A percentile compares a stretch with the other conserved stretches of the same genome.
These are phyloP conservation scores for Pararge aegeria DNA, from an alignment of 1,140 invertebrate genomes.

Conservation along the genomic window DNA sequence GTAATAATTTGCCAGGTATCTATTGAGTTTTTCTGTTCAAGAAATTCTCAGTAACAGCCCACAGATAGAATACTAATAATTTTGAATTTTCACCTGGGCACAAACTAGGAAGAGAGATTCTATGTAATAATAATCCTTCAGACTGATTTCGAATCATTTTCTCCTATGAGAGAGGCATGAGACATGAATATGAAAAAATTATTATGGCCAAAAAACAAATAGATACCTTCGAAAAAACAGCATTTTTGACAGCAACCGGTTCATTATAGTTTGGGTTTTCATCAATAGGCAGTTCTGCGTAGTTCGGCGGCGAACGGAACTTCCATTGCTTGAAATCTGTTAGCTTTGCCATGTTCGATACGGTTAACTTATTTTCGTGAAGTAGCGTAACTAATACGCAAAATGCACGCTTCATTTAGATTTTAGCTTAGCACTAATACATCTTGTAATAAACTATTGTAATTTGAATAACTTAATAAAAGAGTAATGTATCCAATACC, in stretches of 20 bases:
- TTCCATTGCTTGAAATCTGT: conserved; percentile 65
- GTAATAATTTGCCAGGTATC: too few relatives aligned
- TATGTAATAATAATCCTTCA: too few relatives aligned
- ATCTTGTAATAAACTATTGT: not conserved
- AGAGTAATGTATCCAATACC: not conserved
- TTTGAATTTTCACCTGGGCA: too few relatives aligned
- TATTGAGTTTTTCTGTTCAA: too few relatives aligned
- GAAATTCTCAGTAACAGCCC: too few relatives aligned
- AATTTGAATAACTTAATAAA: not conserved
- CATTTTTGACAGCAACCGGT: conserved; percentile 62
- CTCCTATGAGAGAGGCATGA: too few relatives aligned
- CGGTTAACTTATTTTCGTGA: conserved; percentile 33
- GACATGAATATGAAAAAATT: too few relatives aligned
- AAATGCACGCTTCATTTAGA: conserved; percentile 49
- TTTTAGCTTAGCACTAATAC: not conserved
- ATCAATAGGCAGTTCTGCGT: conserved; percentile 56
- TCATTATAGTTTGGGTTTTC: conserved; percentile 63
- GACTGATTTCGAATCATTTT: too few relatives aligned
- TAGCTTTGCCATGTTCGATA: conserved; percentile 37
- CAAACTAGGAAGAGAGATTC: too few relatives aligned
- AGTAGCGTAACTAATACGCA: conserved; percentile 40
- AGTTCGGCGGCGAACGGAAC: conserved; percentile 51
- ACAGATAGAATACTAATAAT: too few relatives aligned
- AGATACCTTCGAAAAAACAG: conserved; percentile 65
- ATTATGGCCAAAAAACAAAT: not conserved